Percentiles rank a stretch among this genome's conserved stretches.
Evolutionary conservation across 2,888 invertebrate genomes (phyloP).

Genomic region (Leptopilina syphax): DNA sequence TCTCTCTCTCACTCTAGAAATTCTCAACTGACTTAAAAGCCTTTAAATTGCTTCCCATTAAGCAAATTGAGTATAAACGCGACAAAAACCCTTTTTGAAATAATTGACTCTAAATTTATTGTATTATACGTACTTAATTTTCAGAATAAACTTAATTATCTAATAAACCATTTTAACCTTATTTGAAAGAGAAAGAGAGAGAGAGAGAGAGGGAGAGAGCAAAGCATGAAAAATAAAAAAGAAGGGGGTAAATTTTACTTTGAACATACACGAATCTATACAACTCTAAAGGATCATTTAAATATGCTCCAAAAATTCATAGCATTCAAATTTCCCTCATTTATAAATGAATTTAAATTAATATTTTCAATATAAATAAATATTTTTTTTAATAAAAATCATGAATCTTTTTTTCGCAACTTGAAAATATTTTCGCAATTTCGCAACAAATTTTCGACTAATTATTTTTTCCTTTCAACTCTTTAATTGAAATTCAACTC

Average conservation of each 20-base stretch:
- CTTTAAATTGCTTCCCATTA: slow-evolving; percentile 34
- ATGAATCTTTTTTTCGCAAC: too few relatives aligned
- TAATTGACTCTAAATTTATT: slow-evolving; percentile 33
- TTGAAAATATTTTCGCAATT: too few relatives aligned
- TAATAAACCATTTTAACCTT: slow-evolving; percentile 1
- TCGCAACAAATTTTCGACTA: too few relatives aligned
- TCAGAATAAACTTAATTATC: slow-evolving; percentile 9
- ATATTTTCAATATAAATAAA: too few relatives aligned
- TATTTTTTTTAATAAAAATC: too few relatives aligned
- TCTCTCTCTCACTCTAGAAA: not conserved
- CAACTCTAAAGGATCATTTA: too few relatives aligned
- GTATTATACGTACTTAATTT: slow-evolving; percentile 28
- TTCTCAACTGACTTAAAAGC: slow-evolving; percentile 34
- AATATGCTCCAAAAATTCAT: too few relatives aligned
- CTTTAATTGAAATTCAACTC: too few relatives aligned
- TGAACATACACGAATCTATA: not conserved
- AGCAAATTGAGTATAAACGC: slow-evolving; percentile 39
- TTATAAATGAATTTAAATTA: too few relatives aligned
- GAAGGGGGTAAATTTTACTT: not conserved
- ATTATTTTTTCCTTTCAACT: too few relatives aligned
- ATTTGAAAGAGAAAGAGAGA: not conserved
- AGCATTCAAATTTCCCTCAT: too few relatives aligned
- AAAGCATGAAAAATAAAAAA: not conserved
- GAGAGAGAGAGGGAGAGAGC: too few relatives aligned
- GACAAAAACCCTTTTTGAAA: slow-evolving; percentile 29